These are phyloP conservation scores for Macheiramphus alcinus DNA, from an alignment of 2,113 vertebrate genomes.

Conservation along the genomic window DNA sequence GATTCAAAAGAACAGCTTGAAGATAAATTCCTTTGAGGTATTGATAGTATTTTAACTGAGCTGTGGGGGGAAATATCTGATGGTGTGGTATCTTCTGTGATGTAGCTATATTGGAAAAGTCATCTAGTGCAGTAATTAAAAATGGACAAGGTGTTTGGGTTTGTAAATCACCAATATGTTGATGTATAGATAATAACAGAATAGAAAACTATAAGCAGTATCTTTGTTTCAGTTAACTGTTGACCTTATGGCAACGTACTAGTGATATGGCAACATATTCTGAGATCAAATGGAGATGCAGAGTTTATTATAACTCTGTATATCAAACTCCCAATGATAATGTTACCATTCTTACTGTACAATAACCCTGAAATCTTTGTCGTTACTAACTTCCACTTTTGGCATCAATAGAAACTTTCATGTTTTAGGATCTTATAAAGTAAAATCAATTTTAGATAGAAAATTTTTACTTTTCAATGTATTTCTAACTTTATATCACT, in stretches of 20 bases:
- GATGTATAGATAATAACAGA: background rate
- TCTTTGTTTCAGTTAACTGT: background rate
- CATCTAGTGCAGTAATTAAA: fast-evolving
- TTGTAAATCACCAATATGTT: background rate
- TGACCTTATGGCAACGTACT: background rate
- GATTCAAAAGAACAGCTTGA: background rate
- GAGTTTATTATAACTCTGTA: background rate
- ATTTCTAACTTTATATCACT: background rate
- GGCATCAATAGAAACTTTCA: background rate
- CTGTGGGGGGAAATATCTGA: background rate
- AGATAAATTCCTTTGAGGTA: background rate
- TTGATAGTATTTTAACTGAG: background rate
- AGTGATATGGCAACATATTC: too few relatives aligned
- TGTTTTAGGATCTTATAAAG: background rate
- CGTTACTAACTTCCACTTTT: background rate
- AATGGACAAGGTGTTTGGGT: background rate
- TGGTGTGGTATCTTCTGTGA: background rate
- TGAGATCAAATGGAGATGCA: background rate
- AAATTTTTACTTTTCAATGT: background rate
- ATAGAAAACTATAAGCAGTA: background rate
- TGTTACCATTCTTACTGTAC: background rate
- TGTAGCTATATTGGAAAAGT: background rate
- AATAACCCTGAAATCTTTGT: background rate
- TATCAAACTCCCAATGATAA: background rate
- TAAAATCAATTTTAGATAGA: background rate